Evolutionary conservation across 2,797 vertebrate species (phyloP).

Genomic region (Alectoris magna): DNA sequence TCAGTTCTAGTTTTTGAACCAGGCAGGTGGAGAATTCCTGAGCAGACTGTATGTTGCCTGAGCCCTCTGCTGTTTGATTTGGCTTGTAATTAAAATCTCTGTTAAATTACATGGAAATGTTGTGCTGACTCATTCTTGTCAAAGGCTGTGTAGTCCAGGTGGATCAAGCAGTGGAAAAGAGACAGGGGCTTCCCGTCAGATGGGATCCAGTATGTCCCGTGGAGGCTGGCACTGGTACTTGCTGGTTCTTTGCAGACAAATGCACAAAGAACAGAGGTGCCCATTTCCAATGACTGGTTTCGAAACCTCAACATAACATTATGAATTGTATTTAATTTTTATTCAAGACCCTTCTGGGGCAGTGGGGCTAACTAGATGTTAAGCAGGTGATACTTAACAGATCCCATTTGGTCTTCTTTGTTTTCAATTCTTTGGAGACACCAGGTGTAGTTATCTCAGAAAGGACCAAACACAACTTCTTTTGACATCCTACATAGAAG

Average conservation of each 20-base stretch:
- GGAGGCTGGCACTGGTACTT: not conserved
- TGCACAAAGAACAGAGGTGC: not conserved
- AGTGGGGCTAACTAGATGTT: not conserved
- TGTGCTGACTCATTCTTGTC: slow-evolving; percentile 4
- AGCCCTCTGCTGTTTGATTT: slow-evolving; percentile 2
- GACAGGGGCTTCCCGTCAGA: not conserved
- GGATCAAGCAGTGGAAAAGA: not conserved
- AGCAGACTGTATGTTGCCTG: not conserved
- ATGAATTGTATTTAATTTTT: not conserved
- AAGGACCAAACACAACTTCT: not conserved
- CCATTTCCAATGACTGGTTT: not conserved
- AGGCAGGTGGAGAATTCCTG: slow-evolving; percentile 23
- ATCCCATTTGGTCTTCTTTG: not conserved
- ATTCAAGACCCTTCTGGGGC: not conserved
- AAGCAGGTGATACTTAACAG: not conserved
- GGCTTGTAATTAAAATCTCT: not conserved
- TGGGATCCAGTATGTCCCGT: not conserved
- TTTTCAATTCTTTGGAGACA: not conserved
- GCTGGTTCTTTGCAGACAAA: not conserved
- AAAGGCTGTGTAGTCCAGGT: not conserved
- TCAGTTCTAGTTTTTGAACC: not conserved
- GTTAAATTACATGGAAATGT: not conserved
- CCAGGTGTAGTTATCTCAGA: not conserved
- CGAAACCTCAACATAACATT: not conserved
- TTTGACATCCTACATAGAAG: not conserved